Evolutionary conservation across 2,888 invertebrate species (phyloP).

Genomic region (Habroteleia sp.): DNA sequence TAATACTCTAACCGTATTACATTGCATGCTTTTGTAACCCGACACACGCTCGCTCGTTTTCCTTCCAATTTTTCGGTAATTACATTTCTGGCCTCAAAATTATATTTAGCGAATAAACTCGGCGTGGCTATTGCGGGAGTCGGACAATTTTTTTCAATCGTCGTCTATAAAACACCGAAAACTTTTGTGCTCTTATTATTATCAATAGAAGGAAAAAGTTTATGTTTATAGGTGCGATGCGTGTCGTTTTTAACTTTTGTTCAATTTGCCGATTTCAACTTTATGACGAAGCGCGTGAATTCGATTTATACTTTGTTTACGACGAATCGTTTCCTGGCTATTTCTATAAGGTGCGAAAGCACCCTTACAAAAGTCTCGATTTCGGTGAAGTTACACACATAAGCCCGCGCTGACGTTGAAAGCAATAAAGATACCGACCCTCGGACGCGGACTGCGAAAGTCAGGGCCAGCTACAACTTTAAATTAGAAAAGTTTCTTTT

Average conservation of each 20-base stretch:
- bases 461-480: conserved; percentile 75
- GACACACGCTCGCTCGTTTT: conserved; percentile 12
- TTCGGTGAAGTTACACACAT: conserved; percentile 56
- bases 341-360: conserved; percentile 61
- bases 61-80: conserved; percentile 21
- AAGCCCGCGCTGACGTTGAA: conserved; percentile 74
- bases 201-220: conserved; percentile 16
- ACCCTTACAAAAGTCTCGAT: conserved; percentile 63
- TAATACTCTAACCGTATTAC: conserved; percentile 31
- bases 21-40: conserved; percentile 30
- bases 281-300: conserved; percentile 46
- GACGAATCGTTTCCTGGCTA: conserved; percentile 52
- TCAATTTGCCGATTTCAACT: conserved; percentile 49
- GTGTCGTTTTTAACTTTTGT: conserved; percentile 48
- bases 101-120: neutral
- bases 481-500: conserved; percentile 78
- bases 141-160: too few species aligned
- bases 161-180: too few species aligned
- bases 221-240: conserved; percentile 26
- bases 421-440: conserved; percentile 78
- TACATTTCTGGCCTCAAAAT: neutral
- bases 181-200: conserved; percentile 6
- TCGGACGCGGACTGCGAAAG: conserved; percentile 71
- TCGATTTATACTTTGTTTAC: conserved; percentile 61
- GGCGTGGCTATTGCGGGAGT: too few species aligned